Evolutionary conservation across 37 sponge, comb jelly and placozoan species (phyloP), one percentile per base, ranked within the genome.

Genomic region (Amphimedon queenslandica): DNA sequence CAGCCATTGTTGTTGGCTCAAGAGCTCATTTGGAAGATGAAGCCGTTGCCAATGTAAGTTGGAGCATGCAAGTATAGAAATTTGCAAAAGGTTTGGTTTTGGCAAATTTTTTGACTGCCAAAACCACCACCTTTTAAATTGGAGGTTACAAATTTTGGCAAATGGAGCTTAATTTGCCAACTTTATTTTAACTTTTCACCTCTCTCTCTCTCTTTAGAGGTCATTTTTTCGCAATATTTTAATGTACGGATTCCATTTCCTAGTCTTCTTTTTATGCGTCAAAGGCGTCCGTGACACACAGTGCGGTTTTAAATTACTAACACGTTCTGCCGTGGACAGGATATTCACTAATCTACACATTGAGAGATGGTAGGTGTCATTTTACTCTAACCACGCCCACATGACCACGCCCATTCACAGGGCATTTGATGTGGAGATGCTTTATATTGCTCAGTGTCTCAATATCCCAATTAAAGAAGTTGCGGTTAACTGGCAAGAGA

Each of bases 391-490:
- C 61, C 23, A 25, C 5, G 24, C 61, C 5, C 23, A 13, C 8
- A 18, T 47, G 53, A 47, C 8, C 13, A 47, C 13, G 13, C 13
- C 53, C 13, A 18, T 13, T n/a, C 23, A 13, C 40, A 93, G 94
- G 94, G 99, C 99, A n/a, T 98, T 98, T 81, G 99, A 98, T 71
- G 99, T 98, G 56, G 99, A 98, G 72, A 37, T 98, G 67, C 71
- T 98, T 43, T 90, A 87, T 53, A 92, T 98, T 34, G 96, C 93
- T 25, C 88, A 95, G 66, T 63, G 74, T 11, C 78, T 98, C 69
- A 58, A 58, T 0, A 95, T 98, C 24, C 93, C 96, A 0, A 84
- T 95, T 2, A 67, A 71, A 23, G 99, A 98, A 76, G 99, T 94
- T 33, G 93, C 96, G 18, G 93, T 98, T 35, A 94, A 95, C 73